Evolutionary conservation across 2,113 vertebrate genomes (phyloP).

Genomic region (Diphyllodes magnificus): DNA sequence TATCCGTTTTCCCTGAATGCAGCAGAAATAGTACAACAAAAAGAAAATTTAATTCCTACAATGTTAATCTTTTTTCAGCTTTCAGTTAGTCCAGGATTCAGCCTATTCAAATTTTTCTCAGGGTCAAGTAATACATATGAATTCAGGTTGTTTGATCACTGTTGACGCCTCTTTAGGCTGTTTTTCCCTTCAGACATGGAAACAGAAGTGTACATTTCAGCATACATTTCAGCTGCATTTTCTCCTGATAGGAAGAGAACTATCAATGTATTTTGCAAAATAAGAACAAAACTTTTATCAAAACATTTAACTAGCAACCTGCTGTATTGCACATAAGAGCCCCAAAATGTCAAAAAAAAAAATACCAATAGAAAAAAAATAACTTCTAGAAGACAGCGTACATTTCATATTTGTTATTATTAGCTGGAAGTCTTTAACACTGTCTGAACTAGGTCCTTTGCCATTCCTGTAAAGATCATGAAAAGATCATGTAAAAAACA

Average conservation of each 20-base stretch:
- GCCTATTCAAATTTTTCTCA: background rate
- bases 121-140: background rate
- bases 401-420: background rate
- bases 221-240: background rate
- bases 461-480: background rate
- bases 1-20: background rate
- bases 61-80: background rate
- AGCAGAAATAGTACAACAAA: background rate
- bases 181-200: background rate
- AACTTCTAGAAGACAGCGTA: background rate
- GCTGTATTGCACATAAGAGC: background rate
- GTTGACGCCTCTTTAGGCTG: background rate
- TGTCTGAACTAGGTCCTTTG: background rate
- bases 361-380: background rate
- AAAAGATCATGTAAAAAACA: background rate
- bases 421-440: background rate
- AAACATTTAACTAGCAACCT: background rate
- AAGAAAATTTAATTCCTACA: background rate
- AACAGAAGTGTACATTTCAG: background rate
- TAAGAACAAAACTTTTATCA: background rate
- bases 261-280: background rate
- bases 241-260: background rate
- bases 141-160: background rate
- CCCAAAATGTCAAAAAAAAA: background rate
- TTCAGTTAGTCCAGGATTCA: background rate